Conservation (phyloP, 2,113 vertebrate genomes). For the Ploceus nigricollis region DNA sequence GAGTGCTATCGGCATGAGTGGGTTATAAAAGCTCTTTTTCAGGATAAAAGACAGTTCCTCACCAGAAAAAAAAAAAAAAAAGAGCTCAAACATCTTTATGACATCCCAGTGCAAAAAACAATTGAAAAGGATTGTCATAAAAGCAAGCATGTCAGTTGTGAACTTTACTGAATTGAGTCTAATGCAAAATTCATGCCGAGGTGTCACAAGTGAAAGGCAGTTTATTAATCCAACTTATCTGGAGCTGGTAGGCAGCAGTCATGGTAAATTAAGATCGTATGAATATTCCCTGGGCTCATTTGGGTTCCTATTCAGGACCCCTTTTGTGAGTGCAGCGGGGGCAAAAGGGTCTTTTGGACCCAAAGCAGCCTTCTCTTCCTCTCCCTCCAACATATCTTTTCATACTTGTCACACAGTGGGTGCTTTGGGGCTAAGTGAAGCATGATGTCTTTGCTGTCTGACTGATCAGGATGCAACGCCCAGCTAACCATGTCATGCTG, state of each 20-base stretch:
- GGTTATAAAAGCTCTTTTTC: conserved; percentile 56
- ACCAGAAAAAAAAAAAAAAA: conserved; percentile 34
- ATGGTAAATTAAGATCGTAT: not conserved
- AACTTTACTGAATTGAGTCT: conserved; percentile 57
- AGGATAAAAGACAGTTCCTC: conserved; percentile 49
- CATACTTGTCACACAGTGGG: not conserved
- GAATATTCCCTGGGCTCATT: conserved; percentile 33
- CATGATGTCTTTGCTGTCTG: not conserved
- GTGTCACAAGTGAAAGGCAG: conserved; percentile 40
- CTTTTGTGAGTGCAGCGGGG: not conserved
- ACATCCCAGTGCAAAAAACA: conserved; percentile 13
- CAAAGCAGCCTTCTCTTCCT: not conserved
- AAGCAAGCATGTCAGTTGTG: conserved; percentile 45
- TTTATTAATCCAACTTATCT: conserved; percentile 52
- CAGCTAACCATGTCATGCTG: not conserved
- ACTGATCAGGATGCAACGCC: not conserved
- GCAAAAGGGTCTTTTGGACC: not conserved
- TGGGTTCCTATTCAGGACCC: not conserved
- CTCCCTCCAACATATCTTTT: not conserved
- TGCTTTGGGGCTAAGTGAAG: not conserved
- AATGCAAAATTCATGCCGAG: conserved; percentile 65
- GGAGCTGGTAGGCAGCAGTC: conserved; percentile 27
- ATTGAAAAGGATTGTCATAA: conserved; percentile 46
- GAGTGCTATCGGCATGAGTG: not conserved
- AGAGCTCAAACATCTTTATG: conserved; percentile 26